A percentile compares a stretch with the other conserved stretches of the same genome.
phyloP scores from a whole-genome alignment of 2,797 vertebrate genomes.

The Prunella strophiata region DNA sequence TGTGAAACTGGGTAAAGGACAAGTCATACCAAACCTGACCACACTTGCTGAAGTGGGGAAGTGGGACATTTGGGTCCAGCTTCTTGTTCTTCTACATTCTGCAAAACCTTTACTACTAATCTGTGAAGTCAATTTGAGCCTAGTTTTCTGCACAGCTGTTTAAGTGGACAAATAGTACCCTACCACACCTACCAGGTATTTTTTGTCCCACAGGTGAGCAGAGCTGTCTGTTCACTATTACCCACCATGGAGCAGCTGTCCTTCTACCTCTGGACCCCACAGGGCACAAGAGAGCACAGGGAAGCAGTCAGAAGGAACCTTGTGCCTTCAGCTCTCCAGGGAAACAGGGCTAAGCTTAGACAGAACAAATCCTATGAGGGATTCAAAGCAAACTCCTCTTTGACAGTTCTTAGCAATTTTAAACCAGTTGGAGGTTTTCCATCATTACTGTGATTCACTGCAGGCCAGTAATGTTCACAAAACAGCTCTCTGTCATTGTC shows the following conservation, averaged over 20 bases:
- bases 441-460: background rate
- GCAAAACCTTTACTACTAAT: background rate
- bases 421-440: background rate
- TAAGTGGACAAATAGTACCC: background rate
- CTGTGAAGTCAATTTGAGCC: background rate
- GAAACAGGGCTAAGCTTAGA: background rate
- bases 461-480: background rate
- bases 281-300: background rate
- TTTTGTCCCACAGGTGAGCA: background rate
- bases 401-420: background rate
- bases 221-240: background rate
- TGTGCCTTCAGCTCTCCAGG: background rate
- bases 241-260: background rate
- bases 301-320: background rate
- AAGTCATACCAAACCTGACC: background rate
- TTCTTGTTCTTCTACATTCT: background rate
- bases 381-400: background rate
- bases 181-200: background rate
- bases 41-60: background rate
- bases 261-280: background rate
- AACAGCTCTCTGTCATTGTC: background rate
- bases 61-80: background rate
- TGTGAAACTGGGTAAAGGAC: background rate
- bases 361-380: background rate
- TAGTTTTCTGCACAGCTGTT: background rate